phyloP scores from a whole-genome alignment of 53 echinoderm and acorn worm genomes.

The Astropecten irregularis region DNA sequence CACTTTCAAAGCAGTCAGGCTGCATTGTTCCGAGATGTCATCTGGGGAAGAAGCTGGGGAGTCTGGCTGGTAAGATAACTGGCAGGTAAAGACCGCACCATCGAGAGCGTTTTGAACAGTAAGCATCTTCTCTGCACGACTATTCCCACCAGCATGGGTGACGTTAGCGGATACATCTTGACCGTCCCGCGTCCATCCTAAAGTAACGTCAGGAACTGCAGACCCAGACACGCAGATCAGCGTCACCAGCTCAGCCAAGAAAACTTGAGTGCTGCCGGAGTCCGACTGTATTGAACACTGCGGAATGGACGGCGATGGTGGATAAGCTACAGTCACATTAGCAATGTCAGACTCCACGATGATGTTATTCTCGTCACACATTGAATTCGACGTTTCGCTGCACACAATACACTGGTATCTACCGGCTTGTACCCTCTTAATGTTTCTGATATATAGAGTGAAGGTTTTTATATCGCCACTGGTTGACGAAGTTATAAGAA shows the following conservation, averaged over 20 bases:
- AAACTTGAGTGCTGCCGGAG: not conserved
- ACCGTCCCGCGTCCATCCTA: constrained; percentile 14
- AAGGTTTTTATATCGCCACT: not conserved
- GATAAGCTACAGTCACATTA: not conserved
- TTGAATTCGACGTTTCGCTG: not conserved
- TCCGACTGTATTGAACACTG: constrained; percentile 17
- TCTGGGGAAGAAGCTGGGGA: not conserved
- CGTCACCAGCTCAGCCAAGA: not conserved
- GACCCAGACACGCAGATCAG: constrained; percentile 7
- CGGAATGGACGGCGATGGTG: not conserved
- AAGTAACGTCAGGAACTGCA: not conserved
- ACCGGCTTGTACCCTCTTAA: not conserved
- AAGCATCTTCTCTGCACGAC: not conserved
- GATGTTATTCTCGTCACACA: not conserved
- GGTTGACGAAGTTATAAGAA: not conserved
- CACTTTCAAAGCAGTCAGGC: constrained; percentile 33
- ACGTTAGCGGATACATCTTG: not conserved
- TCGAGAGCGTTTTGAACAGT: not conserved
- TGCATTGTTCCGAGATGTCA: constrained; percentile 7
- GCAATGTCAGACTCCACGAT: not conserved
- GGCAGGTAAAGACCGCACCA: not conserved
- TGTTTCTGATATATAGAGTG: not conserved
- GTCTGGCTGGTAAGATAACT: not conserved
- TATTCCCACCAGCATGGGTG: not conserved
- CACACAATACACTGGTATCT: constrained; percentile 18